A percentile compares a stretch with the other conserved stretches of the same genome.
Evolutionary conservation across 2,113 vertebrate species (phyloP).

Genomic region (Ochotona princeps): DNA sequence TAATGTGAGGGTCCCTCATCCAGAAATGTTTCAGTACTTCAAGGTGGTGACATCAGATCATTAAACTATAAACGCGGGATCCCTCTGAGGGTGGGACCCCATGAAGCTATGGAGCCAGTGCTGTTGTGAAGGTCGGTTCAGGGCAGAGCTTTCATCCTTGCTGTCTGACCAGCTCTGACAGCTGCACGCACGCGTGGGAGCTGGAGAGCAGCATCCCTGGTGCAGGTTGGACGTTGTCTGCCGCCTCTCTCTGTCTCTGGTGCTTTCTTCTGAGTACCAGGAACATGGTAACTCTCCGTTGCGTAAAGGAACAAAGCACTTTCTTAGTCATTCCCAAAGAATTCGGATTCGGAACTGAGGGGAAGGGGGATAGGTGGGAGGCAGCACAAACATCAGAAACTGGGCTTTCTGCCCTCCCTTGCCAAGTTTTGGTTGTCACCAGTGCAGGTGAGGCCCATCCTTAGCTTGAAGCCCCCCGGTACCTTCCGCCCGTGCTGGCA

Average conservation of each 20-base stretch:
- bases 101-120: neutral
- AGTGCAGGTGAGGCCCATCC: neutral
- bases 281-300: neutral
- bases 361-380: neutral
- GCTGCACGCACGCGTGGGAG: fast-evolving
- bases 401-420: neutral
- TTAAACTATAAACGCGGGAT: neutral
- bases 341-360: constrained; percentile 31
- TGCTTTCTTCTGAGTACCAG: neutral
- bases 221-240: neutral
- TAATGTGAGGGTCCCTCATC: neutral
- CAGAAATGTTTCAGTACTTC: neutral
- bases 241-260: neutral
- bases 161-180: neutral
- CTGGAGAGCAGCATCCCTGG: neutral
- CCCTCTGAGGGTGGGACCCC: neutral
- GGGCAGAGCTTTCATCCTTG: neutral
- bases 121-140: neutral
- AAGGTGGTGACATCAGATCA: neutral
- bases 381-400: neutral
- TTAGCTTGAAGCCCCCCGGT: neutral
- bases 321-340: neutral
- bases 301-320: neutral
- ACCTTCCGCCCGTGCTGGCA: constrained; percentile 43
- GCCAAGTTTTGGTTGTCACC: neutral